phyloP scores from a whole-genome alignment of 2,797 vertebrate species.

The Erethizon dorsatum region DNA sequence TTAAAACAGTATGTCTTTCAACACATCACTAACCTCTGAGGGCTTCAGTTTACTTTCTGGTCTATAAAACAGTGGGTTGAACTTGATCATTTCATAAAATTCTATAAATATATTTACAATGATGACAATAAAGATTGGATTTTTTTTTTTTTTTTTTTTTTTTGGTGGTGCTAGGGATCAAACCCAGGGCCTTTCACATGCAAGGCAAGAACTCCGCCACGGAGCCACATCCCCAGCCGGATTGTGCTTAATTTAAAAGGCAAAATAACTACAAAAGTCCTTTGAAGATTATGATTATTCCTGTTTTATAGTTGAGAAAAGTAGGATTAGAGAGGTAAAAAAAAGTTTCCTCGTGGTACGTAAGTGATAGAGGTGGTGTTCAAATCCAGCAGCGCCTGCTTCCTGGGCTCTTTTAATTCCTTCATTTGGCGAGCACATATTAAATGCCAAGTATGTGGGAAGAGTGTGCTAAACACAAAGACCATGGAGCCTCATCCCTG shows the following conservation, averaged over 20 bases:
- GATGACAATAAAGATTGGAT: constrained; percentile 8
- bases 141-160: background rate
- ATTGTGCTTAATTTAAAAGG: constrained; percentile 29
- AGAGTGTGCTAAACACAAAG: constrained; percentile 64
- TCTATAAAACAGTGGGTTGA: constrained; percentile 15
- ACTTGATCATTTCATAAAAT: constrained; percentile 61
- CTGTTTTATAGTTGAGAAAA: constrained; percentile 33
- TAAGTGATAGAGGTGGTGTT: constrained; percentile 35
- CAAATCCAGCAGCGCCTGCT: constrained; percentile 16
- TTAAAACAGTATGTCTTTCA: background rate
- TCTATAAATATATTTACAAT: constrained; percentile 58
- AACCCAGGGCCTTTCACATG: background rate
- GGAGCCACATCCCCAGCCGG: no score
- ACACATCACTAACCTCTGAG: background rate
- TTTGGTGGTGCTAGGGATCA: background rate
- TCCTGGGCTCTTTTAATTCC: constrained; percentile 7
- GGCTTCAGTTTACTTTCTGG: constrained; percentile 35
- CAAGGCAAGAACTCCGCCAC: background rate
- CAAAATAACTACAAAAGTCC: background rate
- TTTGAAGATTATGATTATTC: background rate
- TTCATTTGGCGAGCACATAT: constrained; percentile 42
- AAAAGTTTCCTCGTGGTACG: background rate
- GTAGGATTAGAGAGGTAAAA: background rate
- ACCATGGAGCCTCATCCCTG: background rate
- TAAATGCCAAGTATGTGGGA: constrained; percentile 59